These are phyloP conservation scores for Ochotona princeps DNA, from an alignment of 2,113 vertebrate genomes.

Conservation along the genomic window DNA sequence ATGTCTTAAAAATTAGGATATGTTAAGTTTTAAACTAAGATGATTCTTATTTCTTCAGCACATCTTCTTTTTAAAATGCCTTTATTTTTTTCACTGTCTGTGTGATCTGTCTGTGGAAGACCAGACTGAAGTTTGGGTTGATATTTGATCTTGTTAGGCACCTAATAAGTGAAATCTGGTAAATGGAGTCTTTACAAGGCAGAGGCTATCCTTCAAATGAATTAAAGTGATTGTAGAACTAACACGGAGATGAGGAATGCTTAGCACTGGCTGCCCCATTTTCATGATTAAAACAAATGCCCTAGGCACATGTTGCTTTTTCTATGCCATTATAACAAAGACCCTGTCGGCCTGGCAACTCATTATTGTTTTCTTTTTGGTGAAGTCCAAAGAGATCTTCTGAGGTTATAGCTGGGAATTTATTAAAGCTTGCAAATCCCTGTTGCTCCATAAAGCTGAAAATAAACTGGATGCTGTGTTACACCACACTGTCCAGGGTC, in stretches of 20 bases:
- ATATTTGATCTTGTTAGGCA: neutral
- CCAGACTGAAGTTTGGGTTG: neutral
- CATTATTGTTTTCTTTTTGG: conserved; percentile 47
- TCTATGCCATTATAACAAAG: conserved; percentile 7
- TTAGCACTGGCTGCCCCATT: neutral
- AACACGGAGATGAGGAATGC: neutral
- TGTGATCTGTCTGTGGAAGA: neutral
- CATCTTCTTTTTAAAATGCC: neutral
- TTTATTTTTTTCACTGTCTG: neutral
- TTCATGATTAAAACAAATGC: conserved; percentile 45
- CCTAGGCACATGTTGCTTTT: neutral
- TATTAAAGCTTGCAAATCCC: conserved; percentile 58
- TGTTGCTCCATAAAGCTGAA: conserved; percentile 59
- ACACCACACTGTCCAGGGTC: neutral
- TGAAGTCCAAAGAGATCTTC: conserved; percentile 37
- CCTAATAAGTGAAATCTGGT: neutral
- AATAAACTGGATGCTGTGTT: conserved; percentile 1
- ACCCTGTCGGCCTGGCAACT: neutral
- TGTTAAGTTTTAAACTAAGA: neutral
- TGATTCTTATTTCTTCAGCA: neutral
- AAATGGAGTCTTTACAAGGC: neutral
- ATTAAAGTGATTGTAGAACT: neutral
- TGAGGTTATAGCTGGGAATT: conserved; percentile 43
- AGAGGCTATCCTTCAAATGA: neutral
- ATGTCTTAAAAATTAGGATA: neutral